Evolutionary conservation across 2,797 vertebrate species (phyloP).

Genomic region (Aldrovandia affinis): DNA sequence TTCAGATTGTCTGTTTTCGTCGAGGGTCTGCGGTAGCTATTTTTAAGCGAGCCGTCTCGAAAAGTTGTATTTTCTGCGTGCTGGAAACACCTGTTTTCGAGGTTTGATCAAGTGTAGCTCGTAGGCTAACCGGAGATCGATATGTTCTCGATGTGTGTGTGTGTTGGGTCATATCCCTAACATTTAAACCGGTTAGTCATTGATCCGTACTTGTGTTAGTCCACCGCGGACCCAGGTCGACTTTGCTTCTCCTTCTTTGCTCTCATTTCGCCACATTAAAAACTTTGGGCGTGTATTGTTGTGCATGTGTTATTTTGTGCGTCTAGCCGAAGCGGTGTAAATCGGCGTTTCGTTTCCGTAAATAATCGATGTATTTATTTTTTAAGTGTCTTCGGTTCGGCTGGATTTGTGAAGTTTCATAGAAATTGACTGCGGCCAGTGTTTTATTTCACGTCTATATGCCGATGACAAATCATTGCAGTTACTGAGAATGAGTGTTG

Average conservation of each 20-base stretch:
- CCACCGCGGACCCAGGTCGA: background rate
- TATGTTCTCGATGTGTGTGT: background rate
- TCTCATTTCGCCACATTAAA: slow-evolving; percentile 13
- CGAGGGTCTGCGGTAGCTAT: background rate
- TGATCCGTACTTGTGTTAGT: background rate
- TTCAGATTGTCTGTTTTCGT: slow-evolving; percentile 8
- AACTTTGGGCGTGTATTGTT: slow-evolving; percentile 28
- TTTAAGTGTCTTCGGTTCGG: background rate
- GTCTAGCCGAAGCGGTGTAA: background rate
- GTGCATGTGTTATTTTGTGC: no score
- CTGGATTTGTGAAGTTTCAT: background rate
- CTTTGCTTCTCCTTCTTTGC: slow-evolving; percentile 13
- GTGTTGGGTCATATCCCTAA: background rate
- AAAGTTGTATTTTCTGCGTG: slow-evolving; percentile 23
- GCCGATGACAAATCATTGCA: slow-evolving; percentile 26
- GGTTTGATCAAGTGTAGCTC: slow-evolving; percentile 11
- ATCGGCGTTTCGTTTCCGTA: background rate
- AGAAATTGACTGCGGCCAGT: background rate
- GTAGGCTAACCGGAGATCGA: background rate
- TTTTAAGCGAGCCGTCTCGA: background rate
- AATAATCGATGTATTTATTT: background rate
- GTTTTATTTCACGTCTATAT: slow-evolving; percentile 1
- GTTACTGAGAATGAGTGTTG: slow-evolving; percentile 7
- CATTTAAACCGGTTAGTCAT: background rate
- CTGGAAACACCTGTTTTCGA: slow-evolving; percentile 34